A percentile compares a stretch with the other conserved stretches of the same genome.
Conservation (phyloP, 1,140 invertebrate genomes). For the Drosophila parabipectinata region DNA sequence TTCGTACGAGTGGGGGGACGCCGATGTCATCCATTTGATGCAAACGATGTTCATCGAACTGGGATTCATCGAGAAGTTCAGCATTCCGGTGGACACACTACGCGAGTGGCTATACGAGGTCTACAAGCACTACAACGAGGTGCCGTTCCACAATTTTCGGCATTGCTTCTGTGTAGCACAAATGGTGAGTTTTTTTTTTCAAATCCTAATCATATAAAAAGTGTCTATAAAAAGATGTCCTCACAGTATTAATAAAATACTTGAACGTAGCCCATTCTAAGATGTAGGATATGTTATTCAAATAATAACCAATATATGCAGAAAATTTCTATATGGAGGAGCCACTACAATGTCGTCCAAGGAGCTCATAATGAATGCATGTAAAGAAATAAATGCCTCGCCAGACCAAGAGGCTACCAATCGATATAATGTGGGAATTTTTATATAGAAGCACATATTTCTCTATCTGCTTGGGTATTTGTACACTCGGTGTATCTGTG, state of each 20-base stretch:
- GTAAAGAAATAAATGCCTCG: conserved; percentile 12
- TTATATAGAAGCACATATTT: conserved; percentile 12
- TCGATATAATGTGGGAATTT: conserved; percentile 38
- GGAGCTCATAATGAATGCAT: conserved; percentile 33
- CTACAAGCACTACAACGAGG: conserved; percentile 95
- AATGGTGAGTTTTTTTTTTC: conserved; percentile 86
- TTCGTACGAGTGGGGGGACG: conserved; percentile 93
- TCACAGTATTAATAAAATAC: conserved; percentile 41
- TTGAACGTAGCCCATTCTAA: neutral
- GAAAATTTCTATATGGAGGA: neutral
- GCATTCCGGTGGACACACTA: conserved; percentile 90
- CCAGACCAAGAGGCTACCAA: conserved; percentile 83
- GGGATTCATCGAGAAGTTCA: conserved; percentile 90
- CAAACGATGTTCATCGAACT: conserved; percentile 94
- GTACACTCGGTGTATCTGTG: neutral
- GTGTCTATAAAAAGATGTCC: too few relatives aligned
- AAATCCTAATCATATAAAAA: too few relatives aligned
- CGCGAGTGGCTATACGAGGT: conserved; percentile 91
- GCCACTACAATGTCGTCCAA: neutral
- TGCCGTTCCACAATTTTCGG: conserved; percentile 95
- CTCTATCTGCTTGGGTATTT: conserved; percentile 6
- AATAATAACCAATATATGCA: conserved; percentile 21
- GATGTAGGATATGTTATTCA: neutral
- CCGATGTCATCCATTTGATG: conserved; percentile 91
- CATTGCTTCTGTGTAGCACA: conserved; percentile 96